Base-by-base conservation (phyloP, 2,797 vertebrate genomes). In the Mus spretus region DNA sequence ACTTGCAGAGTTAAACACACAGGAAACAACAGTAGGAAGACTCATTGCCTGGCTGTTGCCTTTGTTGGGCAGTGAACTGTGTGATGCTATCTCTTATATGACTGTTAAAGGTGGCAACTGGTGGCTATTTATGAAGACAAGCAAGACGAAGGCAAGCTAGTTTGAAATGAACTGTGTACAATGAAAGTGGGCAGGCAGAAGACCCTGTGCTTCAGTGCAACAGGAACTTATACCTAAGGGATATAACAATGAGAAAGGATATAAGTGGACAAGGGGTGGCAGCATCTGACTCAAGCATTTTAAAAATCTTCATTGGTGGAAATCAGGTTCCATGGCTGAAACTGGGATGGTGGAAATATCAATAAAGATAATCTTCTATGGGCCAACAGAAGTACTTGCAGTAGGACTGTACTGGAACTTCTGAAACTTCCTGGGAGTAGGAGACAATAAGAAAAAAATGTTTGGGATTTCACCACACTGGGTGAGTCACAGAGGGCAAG, bases 391-490 rank as follows among this genome's bases (percentile, higher is more conserved):
- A 96, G 96, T 63, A 72, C 65, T 63, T 97, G 82, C 90, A 91
- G 90, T 15, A 31, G 82, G 70, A 44, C 74, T 96, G 94, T 19
- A 93, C 74, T 87, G 59, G 86, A 87, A 86, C 77, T 75, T 97
- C 90, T 53, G 55, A 92, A 84, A 96, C 95, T 94, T 96, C 96
- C 96, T n/a, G 96, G 89, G 72, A 95, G 81, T 77, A 89, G 85
- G 86, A 97, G 79, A 80, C 90, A 89, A 70, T 67, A 82, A 15
- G 31, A 34, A 37, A 91, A 55, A 72, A 0, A 75, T 31, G 70
- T 82, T 47, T 63, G 78, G 94, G 92, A 92, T 93, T 91, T 91
- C 20, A 26, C 31, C 65, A 89, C 65, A 95, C 82, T 11, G 79
- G 61, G 91, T 87, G 61, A 50, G 92, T 83, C 84, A n/a, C 80